These are phyloP conservation scores for Phortica variegata DNA, from an alignment of 1,140 invertebrate genomes.

Conservation along the genomic window DNA sequence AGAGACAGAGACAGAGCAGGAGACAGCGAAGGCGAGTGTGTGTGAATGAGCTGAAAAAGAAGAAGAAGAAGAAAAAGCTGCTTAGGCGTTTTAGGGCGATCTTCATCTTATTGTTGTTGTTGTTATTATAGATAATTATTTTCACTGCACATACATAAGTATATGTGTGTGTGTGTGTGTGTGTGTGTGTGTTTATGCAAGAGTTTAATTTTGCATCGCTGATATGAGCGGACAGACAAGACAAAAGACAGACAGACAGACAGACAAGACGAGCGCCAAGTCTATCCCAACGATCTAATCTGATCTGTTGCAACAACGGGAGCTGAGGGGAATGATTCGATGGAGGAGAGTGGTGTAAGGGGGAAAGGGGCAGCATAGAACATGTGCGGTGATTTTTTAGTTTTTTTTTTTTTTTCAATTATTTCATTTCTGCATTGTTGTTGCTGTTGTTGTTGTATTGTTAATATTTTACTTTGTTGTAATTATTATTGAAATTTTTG, in stretches of 20 bases:
- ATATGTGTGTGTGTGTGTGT: too few relatives aligned
- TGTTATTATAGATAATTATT: conserved; percentile 21
- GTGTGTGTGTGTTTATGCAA: too few relatives aligned
- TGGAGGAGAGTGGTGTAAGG: conserved; percentile 33
- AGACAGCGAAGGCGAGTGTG: too few relatives aligned
- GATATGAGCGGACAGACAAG: conserved; percentile 41
- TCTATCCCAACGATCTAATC: conserved; percentile 20
- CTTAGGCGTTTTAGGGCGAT: neutral
- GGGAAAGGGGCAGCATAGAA: too few relatives aligned
- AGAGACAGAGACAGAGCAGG: too few relatives aligned
- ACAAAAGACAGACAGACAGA: conserved; percentile 14
- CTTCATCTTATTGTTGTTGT: conserved; percentile 8
- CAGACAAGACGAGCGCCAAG: conserved; percentile 21
- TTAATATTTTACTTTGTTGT: neutral
- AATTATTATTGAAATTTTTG: neutral
- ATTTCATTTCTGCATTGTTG: neutral
- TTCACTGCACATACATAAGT: conserved; percentile 36
- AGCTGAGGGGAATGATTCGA: conserved; percentile 7
- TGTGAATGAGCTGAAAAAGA: too few relatives aligned
- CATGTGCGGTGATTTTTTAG: conserved; percentile 42
- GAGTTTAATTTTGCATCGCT: conserved; percentile 51
- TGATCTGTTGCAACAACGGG: neutral
- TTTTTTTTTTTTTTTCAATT: neutral
- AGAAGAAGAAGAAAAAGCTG: neutral
- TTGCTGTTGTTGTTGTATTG: neutral